Percentiles rank a stretch among this genome's conserved stretches.
Conservation (phyloP, 2,888 invertebrate species). For the Epistrophe grossulariae region DNA sequence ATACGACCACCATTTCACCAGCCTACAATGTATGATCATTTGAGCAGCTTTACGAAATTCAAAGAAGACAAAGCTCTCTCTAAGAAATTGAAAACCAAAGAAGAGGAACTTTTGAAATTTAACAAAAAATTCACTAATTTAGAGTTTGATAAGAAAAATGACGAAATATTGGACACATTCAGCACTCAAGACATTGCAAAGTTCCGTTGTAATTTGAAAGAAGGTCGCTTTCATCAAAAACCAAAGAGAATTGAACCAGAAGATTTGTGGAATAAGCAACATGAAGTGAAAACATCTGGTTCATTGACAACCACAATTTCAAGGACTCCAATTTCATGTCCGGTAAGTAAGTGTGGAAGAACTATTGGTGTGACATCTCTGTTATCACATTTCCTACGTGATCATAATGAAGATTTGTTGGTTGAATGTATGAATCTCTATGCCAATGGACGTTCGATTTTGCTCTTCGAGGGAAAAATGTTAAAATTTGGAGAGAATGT, state of each 20-base stretch:
- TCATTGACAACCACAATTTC: conserved; percentile 77
- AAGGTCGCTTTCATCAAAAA: conserved; percentile 37
- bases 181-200: conserved; percentile 76
- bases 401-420: conserved; percentile 78
- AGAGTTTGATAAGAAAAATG: conserved; percentile 52
- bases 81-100: conserved; percentile 62
- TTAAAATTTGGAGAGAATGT: conserved; percentile 77
- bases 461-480: conserved; percentile 77
- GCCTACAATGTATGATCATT: conserved; percentile 79
- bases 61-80: conserved; percentile 76
- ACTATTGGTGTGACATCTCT: conserved; percentile 78
- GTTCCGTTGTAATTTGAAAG: conserved; percentile 71
- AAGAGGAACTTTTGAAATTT: conserved; percentile 76
- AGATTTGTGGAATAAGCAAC: conserved; percentile 67
- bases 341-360: conserved; percentile 77
- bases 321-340: conserved; percentile 78
- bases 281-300: conserved; percentile 41
- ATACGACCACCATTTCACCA: conserved; percentile 76
- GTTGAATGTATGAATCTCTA: conserved; percentile 78
- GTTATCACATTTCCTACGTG: conserved; percentile 79
- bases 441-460: conserved; percentile 75
- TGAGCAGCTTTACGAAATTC: conserved; percentile 77
- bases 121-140: conserved; percentile 78
- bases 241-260: conserved; percentile 42
- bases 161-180: conserved; percentile 74